Percentiles rank a stretch among this genome's conserved stretches.
Evolutionary conservation across 2,797 vertebrate genomes (phyloP).

Genomic region (Chaenodraco wilsoni): DNA sequence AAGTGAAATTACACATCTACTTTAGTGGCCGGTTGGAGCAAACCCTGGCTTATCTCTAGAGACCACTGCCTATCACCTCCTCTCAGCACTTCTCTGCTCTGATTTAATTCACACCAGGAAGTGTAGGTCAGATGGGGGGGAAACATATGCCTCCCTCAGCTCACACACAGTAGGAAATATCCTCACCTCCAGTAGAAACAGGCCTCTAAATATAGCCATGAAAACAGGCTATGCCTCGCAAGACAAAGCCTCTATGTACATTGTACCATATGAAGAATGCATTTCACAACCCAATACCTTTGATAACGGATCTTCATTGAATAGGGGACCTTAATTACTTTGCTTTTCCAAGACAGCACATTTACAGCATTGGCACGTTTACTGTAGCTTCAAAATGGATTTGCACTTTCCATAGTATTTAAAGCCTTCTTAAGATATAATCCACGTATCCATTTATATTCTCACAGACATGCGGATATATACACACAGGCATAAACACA

Average conservation of each 20-base stretch:
- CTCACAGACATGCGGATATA: conserved; percentile 7
- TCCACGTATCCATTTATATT: conserved; percentile 32
- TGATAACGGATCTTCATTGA: conserved; percentile 9
- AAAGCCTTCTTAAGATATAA: conserved; percentile 45
- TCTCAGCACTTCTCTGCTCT: conserved; percentile 65
- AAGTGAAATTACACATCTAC: conserved; percentile 34
- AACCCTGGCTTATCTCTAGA: conserved; percentile 52
- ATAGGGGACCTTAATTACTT: conserved; percentile 32
- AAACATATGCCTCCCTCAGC: conserved; percentile 67
- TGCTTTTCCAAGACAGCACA: conserved; percentile 22
- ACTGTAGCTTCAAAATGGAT: conserved; percentile 36
- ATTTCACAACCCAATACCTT: conserved; percentile 20
- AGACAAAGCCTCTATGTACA: conserved; percentile 41
- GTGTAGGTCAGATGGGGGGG: conserved; percentile 56
- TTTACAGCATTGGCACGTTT: conserved; percentile 23
- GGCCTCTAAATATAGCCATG: conserved; percentile 71
- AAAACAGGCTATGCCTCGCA: conserved; percentile 57
- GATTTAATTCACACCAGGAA: conserved; percentile 77
- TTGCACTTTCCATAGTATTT: conserved; percentile 26
- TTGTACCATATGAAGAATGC: conserved; percentile 27
- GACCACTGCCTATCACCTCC: conserved; percentile 55
- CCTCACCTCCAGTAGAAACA: conserved; percentile 66
- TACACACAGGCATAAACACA: conserved; percentile 3
- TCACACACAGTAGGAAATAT: conserved; percentile 67
- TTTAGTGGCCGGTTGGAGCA: conserved; percentile 25